Base-by-base conservation (phyloP, 2,113 vertebrate species). In the Cisticola juncidis region DNA sequence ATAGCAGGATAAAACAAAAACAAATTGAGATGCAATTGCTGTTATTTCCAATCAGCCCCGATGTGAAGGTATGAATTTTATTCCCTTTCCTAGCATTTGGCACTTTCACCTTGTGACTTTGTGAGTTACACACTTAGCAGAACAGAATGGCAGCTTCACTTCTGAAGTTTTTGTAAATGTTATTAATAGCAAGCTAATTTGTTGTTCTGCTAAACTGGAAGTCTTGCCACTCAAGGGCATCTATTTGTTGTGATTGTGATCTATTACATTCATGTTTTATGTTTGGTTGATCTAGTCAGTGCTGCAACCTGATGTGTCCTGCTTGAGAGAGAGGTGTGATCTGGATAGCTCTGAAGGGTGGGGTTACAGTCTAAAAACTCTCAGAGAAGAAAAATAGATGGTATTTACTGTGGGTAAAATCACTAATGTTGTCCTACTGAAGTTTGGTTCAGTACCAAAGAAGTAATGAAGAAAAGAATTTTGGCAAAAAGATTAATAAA, bases 161-260 rank as follows among this genome's bases (percentile, higher is more conserved):
- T 91, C 60, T 68, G 77, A 91, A 84, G 51, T 82, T 91, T 79
- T 72, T 79, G 45, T 87, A 82, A 94, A 85, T 95, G 91, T 85
- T 91, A 93, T 86, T 92, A 66, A 86, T 82, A 92, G 42, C 87
- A 91, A 85, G 70, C 33, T 90, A 82, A 91, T 94, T 86, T 92
- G 89, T 72, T 90, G 35, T 92, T 90, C 48, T 24, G 16, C 71
- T 89, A 69, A 92, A 91, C 61, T 56, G 42, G 42, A 95, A 57
- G 53, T 76, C 73, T 29, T 72, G 25, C 35, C 73, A 94, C 88
- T 94, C 76, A 88, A 74, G 76, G 86, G 56, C 60, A 53, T 96
- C 86, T 93, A 54, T 56, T 95, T 44, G 81, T 86, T 86, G 69
- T 84, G 86, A 91, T 81, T 93, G 60, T 88, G 64, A 92, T 94